Percentiles rank a stretch among this genome's conserved stretches.
These are phyloP conservation scores for Protobothrops mucrosquamatus DNA, from an alignment of 2,113 vertebrate species.

Conservation along the genomic window DNA sequence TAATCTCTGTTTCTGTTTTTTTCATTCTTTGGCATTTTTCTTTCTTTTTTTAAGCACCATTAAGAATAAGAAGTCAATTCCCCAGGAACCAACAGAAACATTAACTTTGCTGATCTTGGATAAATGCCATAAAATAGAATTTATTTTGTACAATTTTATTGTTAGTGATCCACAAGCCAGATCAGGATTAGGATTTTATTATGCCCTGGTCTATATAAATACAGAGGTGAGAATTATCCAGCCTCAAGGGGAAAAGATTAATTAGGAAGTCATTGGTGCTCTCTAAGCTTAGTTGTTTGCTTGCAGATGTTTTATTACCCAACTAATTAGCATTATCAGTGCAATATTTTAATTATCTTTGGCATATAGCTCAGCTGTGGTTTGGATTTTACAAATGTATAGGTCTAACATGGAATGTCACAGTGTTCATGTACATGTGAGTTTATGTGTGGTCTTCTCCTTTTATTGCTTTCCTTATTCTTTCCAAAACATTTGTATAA, in stretches of 20 bases:
- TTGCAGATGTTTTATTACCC: not conserved
- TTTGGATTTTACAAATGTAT: not conserved
- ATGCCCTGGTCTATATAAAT: not conserved
- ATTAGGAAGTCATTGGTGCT: not conserved
- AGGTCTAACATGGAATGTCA: not conserved
- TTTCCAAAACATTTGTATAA: not conserved
- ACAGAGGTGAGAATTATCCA: conserved; percentile 1
- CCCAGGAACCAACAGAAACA: not conserved
- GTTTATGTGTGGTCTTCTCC: not conserved
- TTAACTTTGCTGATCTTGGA: conserved; percentile 9
- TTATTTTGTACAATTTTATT: not conserved
- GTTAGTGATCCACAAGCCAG: not conserved
- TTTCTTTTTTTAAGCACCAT: not conserved
- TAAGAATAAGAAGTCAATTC: conserved; percentile 3
- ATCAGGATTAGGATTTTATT: conserved; percentile 1
- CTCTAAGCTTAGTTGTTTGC: not conserved
- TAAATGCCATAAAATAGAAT: not conserved
- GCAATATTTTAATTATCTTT: not conserved
- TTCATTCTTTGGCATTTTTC: not conserved
- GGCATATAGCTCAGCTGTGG: not conserved
- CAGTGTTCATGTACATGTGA: not conserved
- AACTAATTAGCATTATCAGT: not conserved
- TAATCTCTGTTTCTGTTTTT: not conserved
- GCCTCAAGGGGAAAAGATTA: not conserved
- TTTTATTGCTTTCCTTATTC: not conserved